Evolutionary conservation across 2,113 vertebrate species (phyloP).

Genomic region (Callochromis pleurospilus): DNA sequence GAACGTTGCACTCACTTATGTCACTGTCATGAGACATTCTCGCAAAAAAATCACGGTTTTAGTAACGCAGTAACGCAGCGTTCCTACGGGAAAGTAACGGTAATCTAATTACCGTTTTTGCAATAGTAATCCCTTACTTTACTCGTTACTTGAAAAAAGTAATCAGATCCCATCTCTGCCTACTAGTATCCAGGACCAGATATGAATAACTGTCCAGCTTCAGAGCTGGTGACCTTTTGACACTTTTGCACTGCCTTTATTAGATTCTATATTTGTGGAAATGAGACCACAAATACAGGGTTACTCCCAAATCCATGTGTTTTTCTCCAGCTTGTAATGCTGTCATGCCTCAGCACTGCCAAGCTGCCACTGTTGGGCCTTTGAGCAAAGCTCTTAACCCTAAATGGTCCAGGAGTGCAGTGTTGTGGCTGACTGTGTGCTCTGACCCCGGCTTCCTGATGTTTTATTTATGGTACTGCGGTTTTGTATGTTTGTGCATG

Average conservation of each 20-base stretch:
- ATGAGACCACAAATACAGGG: not conserved
- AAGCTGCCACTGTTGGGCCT: not conserved
- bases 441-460: not conserved
- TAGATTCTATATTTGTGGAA: not conserved
- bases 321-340: not conserved
- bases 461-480: not conserved
- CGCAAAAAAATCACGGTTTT: no score
- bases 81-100: no score
- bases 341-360: not conserved
- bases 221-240: not conserved
- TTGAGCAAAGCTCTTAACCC: not conserved
- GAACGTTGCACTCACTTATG: no score
- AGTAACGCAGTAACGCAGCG: no score
- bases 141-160: no score
- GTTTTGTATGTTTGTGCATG: not conserved
- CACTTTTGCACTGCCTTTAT: not conserved
- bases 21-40: no score
- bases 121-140: no score
- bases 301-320: not conserved
- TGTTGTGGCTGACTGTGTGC: not conserved
- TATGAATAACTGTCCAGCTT: not conserved
- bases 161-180: no score
- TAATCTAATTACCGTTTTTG: no score
- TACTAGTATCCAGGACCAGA: not conserved
- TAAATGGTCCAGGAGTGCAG: not conserved